These are phyloP conservation scores for Empis stercorea DNA, from an alignment of 2,888 invertebrate species.

Conservation along the genomic window DNA sequence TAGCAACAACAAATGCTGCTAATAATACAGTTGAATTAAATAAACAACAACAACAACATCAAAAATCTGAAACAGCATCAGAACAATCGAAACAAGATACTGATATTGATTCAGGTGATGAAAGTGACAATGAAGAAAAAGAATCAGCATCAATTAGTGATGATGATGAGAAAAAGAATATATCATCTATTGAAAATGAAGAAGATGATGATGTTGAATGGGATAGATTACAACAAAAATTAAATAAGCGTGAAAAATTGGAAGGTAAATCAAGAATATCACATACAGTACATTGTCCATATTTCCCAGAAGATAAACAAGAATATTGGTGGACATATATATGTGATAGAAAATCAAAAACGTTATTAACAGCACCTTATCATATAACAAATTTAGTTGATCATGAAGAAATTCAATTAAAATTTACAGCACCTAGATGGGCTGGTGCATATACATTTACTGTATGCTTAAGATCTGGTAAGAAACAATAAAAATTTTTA, in stretches of 20 bases:
- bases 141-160: slow-evolving; percentile 39
- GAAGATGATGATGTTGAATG: slow-evolving; percentile 81
- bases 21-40: slow-evolving; percentile 25
- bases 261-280: slow-evolving; percentile 91
- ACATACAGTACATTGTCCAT: slow-evolving; percentile 94
- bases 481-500: no score
- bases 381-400: slow-evolving; percentile 86
- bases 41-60: slow-evolving; percentile 14
- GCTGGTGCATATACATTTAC: slow-evolving; percentile 86
- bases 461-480: slow-evolving; percentile 76
- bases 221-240: slow-evolving; percentile 77
- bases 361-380: slow-evolving; percentile 83
- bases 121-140: slow-evolving; percentile 40
- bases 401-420: slow-evolving; percentile 82
- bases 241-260: slow-evolving; percentile 76
- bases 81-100: slow-evolving; percentile 26
- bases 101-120: slow-evolving; percentile 38
- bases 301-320: slow-evolving; percentile 89
- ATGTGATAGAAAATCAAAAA: slow-evolving; percentile 85
- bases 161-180: slow-evolving; percentile 49
- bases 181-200: slow-evolving; percentile 36
- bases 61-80: slow-evolving; percentile 13
- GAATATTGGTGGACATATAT: slow-evolving; percentile 99
- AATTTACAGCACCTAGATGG: slow-evolving; percentile 93
- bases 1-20: slow-evolving; percentile 20